A percentile compares a stretch with the other conserved stretches of the same genome.
Conservation (phyloP, 2,888 invertebrate genomes). For the Macrophya annulata region DNA sequence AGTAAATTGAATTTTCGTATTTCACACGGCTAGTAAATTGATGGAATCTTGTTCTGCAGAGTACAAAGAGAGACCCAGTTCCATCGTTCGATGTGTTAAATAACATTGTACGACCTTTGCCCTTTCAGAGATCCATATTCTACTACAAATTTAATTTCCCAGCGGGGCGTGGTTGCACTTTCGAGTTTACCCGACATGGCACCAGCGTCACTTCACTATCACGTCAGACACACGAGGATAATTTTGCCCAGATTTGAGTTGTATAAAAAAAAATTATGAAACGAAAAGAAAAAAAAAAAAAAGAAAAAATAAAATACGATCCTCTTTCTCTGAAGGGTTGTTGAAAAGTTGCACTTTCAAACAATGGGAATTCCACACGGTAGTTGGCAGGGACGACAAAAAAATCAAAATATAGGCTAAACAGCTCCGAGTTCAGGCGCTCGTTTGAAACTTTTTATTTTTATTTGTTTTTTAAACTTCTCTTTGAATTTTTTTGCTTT, state of each 20-base stretch:
- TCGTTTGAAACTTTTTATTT: neutral
- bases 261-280: neutral
- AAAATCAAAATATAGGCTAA: neutral
- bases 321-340: neutral
- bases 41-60: constrained; percentile 21
- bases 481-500: neutral
- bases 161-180: constrained; percentile 15
- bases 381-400: neutral
- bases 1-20: constrained; percentile 27
- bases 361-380: neutral
- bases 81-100: neutral
- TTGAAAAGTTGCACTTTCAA: neutral
- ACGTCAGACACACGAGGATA: neutral
- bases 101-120: constrained; percentile 4
- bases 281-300: too few species aligned
- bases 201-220: neutral
- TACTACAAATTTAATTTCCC: constrained; percentile 36
- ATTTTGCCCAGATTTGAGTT: neutral
- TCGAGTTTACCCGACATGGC: neutral
- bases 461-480: neutral
- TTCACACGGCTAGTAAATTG: constrained; percentile 16
- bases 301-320: neutral
- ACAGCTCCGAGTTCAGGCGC: neutral
- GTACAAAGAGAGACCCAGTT: constrained; percentile 44
- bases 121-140: constrained; percentile 23